Percentiles rank a stretch among this genome's conserved stretches.
Evolutionary conservation across 2,797 vertebrate genomes (phyloP).

Genomic region (Streptopelia turtur): DNA sequence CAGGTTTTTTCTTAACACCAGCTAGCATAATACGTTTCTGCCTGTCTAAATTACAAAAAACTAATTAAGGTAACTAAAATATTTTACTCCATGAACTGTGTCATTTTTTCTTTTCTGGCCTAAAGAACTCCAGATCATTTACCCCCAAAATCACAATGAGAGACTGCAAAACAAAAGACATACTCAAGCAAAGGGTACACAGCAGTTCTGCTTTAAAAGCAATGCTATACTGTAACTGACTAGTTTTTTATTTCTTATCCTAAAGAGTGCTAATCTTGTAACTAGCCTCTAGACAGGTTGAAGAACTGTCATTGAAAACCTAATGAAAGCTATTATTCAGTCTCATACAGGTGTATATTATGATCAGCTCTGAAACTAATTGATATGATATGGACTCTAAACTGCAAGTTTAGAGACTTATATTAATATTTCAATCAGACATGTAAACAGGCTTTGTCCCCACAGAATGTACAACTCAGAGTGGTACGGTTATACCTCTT

Average conservation of each 20-base stretch:
- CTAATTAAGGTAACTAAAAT: not conserved
- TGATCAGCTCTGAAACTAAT: not conserved
- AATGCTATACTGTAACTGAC: not conserved
- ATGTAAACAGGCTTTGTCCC: not conserved
- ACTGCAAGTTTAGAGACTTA: too few species aligned
- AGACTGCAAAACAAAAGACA: not conserved
- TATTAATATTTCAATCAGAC: not conserved
- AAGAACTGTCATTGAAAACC: not conserved
- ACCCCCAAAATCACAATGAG: not conserved
- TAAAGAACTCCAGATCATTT: not conserved
- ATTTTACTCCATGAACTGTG: not conserved
- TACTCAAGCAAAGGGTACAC: not conserved
- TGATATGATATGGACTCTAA: not conserved
- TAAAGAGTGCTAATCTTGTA: not conserved
- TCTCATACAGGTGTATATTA: not conserved
- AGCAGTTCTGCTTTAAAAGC: not conserved
- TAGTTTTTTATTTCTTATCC: not conserved
- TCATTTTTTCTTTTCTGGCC: not conserved
- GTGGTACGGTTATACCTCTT: not conserved
- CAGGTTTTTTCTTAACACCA: rapidly evolving
- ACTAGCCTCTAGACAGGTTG: not conserved
- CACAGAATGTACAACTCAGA: not conserved
- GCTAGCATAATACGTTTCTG: not conserved
- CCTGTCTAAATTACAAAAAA: not conserved
- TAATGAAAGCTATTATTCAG: not conserved